These are phyloP conservation scores for Polydrusus pterygomalis DNA, from an alignment of 2,888 invertebrate genomes.

Conservation along the genomic window DNA sequence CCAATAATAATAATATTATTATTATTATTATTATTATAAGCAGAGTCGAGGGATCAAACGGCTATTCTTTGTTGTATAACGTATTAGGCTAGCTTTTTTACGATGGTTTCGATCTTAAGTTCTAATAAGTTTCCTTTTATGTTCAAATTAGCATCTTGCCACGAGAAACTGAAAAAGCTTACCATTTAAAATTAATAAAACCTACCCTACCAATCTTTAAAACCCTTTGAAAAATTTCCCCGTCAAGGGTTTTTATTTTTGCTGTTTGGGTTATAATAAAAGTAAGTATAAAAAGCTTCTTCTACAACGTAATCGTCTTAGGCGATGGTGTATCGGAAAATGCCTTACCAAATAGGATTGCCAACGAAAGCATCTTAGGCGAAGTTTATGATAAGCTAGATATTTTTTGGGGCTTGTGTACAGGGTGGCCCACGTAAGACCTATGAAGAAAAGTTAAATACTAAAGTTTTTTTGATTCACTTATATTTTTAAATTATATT, in stretches of 20 bases:
- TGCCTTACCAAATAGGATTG: conserved; percentile 24
- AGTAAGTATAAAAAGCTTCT: conserved; percentile 10
- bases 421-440: no score
- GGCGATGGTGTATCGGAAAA: conserved; percentile 17
- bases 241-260: conserved; percentile 18
- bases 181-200: conserved; percentile 8
- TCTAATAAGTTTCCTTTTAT: no score
- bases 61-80: no score
- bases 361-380: conserved; percentile 7
- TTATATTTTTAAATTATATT: no score
- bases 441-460: no score
- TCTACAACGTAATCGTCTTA: conserved; percentile 21
- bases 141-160: no score
- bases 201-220: neutral
- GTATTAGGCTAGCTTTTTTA: no score
- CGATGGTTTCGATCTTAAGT: no score
- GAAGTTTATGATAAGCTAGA: conserved; percentile 11
- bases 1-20: no score
- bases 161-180: neutral
- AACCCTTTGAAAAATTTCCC: neutral
- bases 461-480: no score
- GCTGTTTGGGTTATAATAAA: conserved; percentile 17
- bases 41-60: no score
- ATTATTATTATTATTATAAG: no score
- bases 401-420: conserved; percentile 1